Evolutionary conservation across 2,797 vertebrate species (phyloP).

Genomic region (Thunnus albacares): DNA sequence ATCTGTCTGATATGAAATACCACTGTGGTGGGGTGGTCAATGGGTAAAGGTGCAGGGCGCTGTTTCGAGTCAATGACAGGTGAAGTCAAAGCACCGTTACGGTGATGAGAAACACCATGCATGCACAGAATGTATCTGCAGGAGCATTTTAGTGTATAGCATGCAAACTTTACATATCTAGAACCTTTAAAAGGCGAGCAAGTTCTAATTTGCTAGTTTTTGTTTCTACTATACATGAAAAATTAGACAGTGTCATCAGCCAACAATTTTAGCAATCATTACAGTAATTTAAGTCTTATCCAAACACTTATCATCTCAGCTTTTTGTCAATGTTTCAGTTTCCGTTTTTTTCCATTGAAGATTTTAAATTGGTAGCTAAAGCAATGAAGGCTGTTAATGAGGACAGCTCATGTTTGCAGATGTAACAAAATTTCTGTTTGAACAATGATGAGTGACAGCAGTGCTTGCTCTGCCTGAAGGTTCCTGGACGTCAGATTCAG

Average conservation of each 20-base stretch:
- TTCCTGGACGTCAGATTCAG: conserved; percentile 65
- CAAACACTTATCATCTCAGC: conserved; percentile 16
- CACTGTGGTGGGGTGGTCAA: conserved; percentile 53
- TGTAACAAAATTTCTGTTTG: conserved; percentile 42
- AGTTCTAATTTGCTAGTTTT: too few species aligned
- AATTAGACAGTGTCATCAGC: not conserved
- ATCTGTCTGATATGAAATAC: conserved; percentile 72
- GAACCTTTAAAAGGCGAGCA: too few species aligned
- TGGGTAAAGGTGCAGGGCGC: conserved; percentile 32
- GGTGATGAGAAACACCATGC: not conserved
- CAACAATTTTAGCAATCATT: conserved; percentile 19
- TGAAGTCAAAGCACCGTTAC: conserved; percentile 27
- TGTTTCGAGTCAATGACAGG: conserved; percentile 19
- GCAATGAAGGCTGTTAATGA: conserved; percentile 59
- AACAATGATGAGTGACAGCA: conserved; percentile 63
- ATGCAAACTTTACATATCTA: not conserved
- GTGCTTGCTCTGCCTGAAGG: conserved; percentile 56
- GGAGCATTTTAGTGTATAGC: not conserved
- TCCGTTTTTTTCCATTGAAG: too few species aligned
- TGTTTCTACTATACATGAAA: not conserved
- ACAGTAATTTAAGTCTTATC: conserved; percentile 36
- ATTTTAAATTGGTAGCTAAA: conserved; percentile 19
- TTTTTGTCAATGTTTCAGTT: not conserved
- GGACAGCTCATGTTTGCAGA: conserved; percentile 54
- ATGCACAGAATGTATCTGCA: not conserved